A percentile compares a stretch with the other conserved stretches of the same genome.
These are phyloP conservation scores for Parthenolecanium corni DNA, from an alignment of 2,888 invertebrate species.

Conservation along the genomic window DNA sequence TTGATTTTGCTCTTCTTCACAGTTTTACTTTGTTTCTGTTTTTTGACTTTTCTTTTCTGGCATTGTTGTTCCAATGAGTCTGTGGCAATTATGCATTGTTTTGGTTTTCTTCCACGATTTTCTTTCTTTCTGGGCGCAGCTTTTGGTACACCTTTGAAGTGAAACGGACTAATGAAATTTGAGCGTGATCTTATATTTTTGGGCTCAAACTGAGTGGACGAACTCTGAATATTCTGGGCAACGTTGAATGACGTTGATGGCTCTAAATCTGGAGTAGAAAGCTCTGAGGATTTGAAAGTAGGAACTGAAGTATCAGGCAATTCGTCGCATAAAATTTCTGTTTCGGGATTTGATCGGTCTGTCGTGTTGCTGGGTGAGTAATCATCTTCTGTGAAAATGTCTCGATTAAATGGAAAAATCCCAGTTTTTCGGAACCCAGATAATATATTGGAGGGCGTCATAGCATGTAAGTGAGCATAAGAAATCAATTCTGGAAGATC, in stretches of 20 bases:
- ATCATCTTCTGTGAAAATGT: background rate
- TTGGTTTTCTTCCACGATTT: background rate
- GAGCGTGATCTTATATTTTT: background rate
- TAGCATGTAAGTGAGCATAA: background rate
- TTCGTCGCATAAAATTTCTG: background rate
- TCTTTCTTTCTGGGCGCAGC: background rate
- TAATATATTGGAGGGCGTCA: background rate
- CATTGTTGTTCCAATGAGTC: background rate
- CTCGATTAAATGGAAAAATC: background rate
- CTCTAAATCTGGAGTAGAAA: background rate
- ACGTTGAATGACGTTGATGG: background rate
- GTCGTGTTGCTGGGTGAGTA: background rate
- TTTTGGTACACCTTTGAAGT: background rate
- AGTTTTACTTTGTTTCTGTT: no score
- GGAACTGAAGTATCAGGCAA: background rate
- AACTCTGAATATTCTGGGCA: background rate
- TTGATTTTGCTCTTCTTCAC: no score
- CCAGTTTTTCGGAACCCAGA: background rate
- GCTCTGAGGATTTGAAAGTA: background rate
- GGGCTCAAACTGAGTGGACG: background rate
- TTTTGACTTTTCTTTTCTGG: background rate
- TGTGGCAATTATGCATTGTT: background rate
- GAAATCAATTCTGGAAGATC: background rate
- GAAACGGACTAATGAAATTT: background rate
- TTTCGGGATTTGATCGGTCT: background rate